Evolutionary conservation across 2,888 invertebrate genomes (phyloP), one percentile per base, ranked within the genome.

Genomic region (Polyommatus icarus): DNA sequence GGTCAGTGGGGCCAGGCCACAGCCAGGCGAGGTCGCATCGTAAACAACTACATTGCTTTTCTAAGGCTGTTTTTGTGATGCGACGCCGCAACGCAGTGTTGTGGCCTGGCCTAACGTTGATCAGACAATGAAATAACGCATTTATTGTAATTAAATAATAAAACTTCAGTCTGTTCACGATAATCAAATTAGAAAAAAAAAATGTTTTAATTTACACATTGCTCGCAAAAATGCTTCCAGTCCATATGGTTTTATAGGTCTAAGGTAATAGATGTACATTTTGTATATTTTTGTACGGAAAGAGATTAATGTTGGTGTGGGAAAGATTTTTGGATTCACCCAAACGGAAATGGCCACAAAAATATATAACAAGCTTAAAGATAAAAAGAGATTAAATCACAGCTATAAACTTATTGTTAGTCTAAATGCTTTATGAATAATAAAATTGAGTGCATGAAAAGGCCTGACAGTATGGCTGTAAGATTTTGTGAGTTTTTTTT

Each of bases 261-360:
- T 80, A 81, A 81, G 78, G 79, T 73, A 79, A 77, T 82, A 80
- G 81, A 82, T 80, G 81, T 85, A 85, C 78, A 84, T 81, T 83
- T 80, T 80, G 79, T 82, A 83, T 85, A 85, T 85, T 85, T 85
- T 84, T 85, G 80, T 85, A 84, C 80, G 81, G 80, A 82, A 82
- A 81, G 80, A 54, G 12, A 79, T 50, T 54, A 50, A 73, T 54
- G 8, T 20, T 75, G 46, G 29, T 61, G 59, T 36, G 29, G 46
- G 57, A 71, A 77, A 29, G 71, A 50, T 40, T 20, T 67, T 57
- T 57, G 77, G 71, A n/a, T 57, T 15, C n/a, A 59, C 40, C 24
- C 46, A 18, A 57, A 46, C 40, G 72, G 40, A 77, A 71, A n/a
- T 77, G 73, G 75, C 29, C 54, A 77, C 77, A 72, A 77, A 57